Conservation (phyloP, 2,113 vertebrate genomes). For the Theristicus caerulescens region DNA sequence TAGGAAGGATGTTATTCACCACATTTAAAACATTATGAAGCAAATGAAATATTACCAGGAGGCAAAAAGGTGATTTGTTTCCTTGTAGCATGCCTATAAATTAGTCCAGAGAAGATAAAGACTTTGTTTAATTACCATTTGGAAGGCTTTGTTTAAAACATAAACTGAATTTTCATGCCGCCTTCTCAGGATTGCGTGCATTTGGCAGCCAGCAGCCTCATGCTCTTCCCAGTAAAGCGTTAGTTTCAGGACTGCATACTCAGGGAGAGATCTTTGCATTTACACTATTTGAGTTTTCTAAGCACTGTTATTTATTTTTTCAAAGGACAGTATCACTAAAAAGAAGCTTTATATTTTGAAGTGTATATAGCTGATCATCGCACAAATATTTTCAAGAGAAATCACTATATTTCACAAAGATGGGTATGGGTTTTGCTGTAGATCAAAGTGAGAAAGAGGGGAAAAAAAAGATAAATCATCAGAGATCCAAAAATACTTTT, state of each 20-base stretch:
- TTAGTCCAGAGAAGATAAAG: slow-evolving; percentile 65
- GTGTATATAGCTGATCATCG: slow-evolving; percentile 64
- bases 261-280: slow-evolving; percentile 31
- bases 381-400: slow-evolving; percentile 87
- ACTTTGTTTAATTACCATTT: slow-evolving; percentile 68
- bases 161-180: background rate
- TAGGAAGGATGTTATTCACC: slow-evolving; percentile 71
- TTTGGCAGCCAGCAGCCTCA: background rate
- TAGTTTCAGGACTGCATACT: background rate
- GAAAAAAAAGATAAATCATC: slow-evolving; percentile 77
- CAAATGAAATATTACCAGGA: slow-evolving; percentile 77
- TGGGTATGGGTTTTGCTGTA: slow-evolving; percentile 67
- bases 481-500: slow-evolving; percentile 88
- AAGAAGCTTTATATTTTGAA: slow-evolving; percentile 65
- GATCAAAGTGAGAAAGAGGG: slow-evolving; percentile 74
- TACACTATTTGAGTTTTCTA: slow-evolving; percentile 29
- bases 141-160: slow-evolving; percentile 32
- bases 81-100: slow-evolving; percentile 64
- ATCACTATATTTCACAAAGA: slow-evolving; percentile 86
- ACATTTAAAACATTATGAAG: slow-evolving; percentile 72
- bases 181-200: background rate
- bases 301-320: slow-evolving; percentile 35
- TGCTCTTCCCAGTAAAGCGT: background rate
- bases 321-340: slow-evolving; percentile 33
- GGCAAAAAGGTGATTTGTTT: slow-evolving; percentile 74